Conservation (phyloP, 1,140 invertebrate species). For the Forficula auricularia region DNA sequence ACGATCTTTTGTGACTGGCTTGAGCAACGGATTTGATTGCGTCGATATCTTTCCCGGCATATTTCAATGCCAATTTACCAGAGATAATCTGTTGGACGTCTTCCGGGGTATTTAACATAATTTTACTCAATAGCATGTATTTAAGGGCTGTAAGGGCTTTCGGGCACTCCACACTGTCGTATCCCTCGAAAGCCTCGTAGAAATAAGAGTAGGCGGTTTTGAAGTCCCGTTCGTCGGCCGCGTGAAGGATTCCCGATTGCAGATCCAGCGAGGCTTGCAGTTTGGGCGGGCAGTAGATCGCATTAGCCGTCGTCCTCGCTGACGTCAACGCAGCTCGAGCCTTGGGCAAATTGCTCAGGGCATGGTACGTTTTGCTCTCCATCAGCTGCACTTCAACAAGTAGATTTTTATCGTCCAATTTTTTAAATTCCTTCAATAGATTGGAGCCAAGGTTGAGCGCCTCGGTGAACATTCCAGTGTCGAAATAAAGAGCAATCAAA, state of each 20-base stretch:
- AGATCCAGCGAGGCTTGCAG: slow-evolving; percentile 92
- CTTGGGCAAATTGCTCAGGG: slow-evolving; percentile 89
- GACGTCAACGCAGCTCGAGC: slow-evolving; percentile 92
- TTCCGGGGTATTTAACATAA: slow-evolving; percentile 89
- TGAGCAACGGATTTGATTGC: slow-evolving; percentile 94
- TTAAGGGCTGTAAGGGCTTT: slow-evolving; percentile 89
- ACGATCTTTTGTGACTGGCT: slow-evolving; percentile 86
- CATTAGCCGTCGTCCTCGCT: slow-evolving; percentile 95
- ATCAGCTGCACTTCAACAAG: slow-evolving; percentile 90
- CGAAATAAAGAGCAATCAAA: slow-evolving; percentile 85
- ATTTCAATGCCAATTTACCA: slow-evolving; percentile 92
- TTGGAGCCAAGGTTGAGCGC: slow-evolving; percentile 66
- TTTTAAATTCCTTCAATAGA: slow-evolving; percentile 88
- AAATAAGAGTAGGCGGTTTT: slow-evolving; percentile 99
- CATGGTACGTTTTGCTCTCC: slow-evolving; percentile 98
- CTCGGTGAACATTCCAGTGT: slow-evolving; percentile 76
- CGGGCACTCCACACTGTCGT: slow-evolving; percentile 82
- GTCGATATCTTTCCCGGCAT: slow-evolving; percentile 86
- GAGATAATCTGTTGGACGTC: slow-evolving; percentile 91
- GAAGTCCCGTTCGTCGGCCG: slow-evolving; percentile 97
- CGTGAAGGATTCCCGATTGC: slow-evolving; percentile 95
- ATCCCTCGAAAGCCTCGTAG: slow-evolving; percentile 99
- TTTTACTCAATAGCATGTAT: slow-evolving; percentile 98
- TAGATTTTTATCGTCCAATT: slow-evolving; percentile 97
- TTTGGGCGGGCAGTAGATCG: slow-evolving; percentile 97